A percentile compares a stretch with the other conserved stretches of the same genome.
Conservation (phyloP, 2,113 vertebrate species). For the Myotis lucifugus region DNA sequence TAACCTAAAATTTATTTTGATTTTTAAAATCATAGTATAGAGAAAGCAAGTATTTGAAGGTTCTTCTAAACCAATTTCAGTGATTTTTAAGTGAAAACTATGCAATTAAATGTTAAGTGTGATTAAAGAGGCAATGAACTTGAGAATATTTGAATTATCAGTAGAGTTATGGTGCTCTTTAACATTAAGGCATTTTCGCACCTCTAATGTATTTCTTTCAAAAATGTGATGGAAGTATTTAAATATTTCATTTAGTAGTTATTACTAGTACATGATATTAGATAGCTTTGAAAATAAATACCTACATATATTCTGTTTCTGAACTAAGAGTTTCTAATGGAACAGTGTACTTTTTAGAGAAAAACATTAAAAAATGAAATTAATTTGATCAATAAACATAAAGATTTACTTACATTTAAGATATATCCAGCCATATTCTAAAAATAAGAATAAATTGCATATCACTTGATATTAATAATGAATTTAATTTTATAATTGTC, state of each 20-base stretch:
- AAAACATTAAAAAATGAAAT: not conserved
- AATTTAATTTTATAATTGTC: not conserved
- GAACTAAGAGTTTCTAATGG: not conserved
- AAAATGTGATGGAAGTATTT: conserved; percentile 55
- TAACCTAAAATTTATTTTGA: conserved; percentile 66
- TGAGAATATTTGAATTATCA: conserved; percentile 30
- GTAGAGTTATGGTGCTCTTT: not conserved
- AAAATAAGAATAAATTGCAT: not conserved
- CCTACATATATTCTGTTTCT: not conserved
- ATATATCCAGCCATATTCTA: not conserved
- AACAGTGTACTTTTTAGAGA: not conserved
- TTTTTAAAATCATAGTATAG: conserved; percentile 58
- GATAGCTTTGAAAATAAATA: conserved; percentile 47
- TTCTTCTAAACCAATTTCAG: conserved; percentile 50
- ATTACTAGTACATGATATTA: not conserved
- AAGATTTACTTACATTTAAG: not conserved
- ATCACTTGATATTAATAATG: not conserved
- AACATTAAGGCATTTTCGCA: conserved; percentile 47
- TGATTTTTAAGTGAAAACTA: conserved; percentile 63
- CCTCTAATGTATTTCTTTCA: conserved; percentile 38
- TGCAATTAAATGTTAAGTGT: conserved; percentile 66
- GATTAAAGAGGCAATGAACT: conserved; percentile 48
- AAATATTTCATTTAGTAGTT: conserved; percentile 45
- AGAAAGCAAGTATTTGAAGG: conserved; percentile 26
- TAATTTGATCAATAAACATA: not conserved